Base-by-base conservation (phyloP, 2,797 vertebrate genomes). In the Anas acuta region DNA sequence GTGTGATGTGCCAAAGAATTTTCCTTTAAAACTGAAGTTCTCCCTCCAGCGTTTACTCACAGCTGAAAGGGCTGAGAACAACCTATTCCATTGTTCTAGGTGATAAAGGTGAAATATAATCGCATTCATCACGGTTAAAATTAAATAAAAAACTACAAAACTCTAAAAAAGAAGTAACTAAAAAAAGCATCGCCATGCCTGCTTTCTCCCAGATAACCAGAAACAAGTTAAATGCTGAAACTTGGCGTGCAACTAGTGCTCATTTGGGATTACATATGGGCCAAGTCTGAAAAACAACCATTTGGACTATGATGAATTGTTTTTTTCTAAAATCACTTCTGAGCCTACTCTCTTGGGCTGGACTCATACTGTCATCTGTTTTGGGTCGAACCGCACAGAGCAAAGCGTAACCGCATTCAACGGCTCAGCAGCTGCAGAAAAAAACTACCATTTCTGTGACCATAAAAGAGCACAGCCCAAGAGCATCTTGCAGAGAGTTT, bases 281-380 rank as follows among this genome's bases (percentile, higher is more conserved):
- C 83, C 81, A 82, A 75, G 37, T 33, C 67, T 88, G 79, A 90
- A 92, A 87, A 91, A 88, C 89, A 95, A 75, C 86, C 56, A 16
- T 16, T 87, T 94, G 84, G 87, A 35, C 69, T 16, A 66, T 13
- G 84, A 87, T 54, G 72, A 92, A 82, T 37, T 84, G 58, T 61
- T 16, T 39, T 90, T 65, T 67, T 35, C 58, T 61, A 62, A 77
- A 57, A 71, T 85, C 69, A 35, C 82, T 73, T 32, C 69, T 43
- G 65, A 89, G 45, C 65, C 66, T 74, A 2, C 78, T 83, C 78
- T 71, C 61, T 58, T 49, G 89, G 92, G 86, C 89, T 83, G 86
- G 71, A 37, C 51, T 58, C 73, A 17, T 8, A 5, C 20, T 20
- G 74, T 77, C 93, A 67, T 67, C 49, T 92, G 90, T 7, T 89